Evolutionary conservation across 2,113 vertebrate species (phyloP).

Genomic region (Solea solea): DNA sequence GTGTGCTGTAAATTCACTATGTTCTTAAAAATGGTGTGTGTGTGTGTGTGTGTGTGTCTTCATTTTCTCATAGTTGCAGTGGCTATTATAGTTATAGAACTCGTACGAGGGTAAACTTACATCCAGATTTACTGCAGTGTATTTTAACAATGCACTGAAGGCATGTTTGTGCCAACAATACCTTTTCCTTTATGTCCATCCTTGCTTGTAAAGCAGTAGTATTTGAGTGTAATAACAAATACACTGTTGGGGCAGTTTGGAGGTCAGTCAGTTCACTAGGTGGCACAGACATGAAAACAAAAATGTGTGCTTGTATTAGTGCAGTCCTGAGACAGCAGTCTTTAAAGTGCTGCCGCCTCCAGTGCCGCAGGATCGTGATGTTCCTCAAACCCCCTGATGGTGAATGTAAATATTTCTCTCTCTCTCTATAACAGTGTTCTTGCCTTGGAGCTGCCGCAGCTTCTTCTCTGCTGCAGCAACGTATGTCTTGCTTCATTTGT

Average conservation of each 20-base stretch:
- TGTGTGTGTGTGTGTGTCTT: constrained; percentile 7
- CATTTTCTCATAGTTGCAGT: constrained; percentile 24
- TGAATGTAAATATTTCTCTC: not conserved
- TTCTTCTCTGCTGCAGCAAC: not conserved
- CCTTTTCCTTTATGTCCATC: not conserved
- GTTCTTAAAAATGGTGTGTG: not conserved
- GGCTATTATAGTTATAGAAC: not conserved
- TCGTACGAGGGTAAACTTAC: too few relatives aligned
- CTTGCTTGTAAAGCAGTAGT: not conserved
- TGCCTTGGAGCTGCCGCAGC: not conserved
- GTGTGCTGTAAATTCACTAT: too few relatives aligned
- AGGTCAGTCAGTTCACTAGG: too few relatives aligned
- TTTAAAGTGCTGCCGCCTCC: not conserved
- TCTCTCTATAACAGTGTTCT: not conserved
- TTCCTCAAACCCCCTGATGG: not conserved
- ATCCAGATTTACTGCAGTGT: not conserved
- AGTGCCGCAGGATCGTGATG: not conserved
- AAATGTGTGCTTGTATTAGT: not conserved
- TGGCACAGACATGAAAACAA: too few relatives aligned
- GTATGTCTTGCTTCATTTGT: not conserved
- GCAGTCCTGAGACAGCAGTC: not conserved
- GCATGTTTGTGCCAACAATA: too few relatives aligned
- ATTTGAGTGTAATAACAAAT: not conserved
- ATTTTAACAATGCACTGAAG: not conserved
- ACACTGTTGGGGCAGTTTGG: too few relatives aligned